phyloP scores from a whole-genome alignment of 2,888 invertebrate genomes.

The Drosophila diplacantha region DNA sequence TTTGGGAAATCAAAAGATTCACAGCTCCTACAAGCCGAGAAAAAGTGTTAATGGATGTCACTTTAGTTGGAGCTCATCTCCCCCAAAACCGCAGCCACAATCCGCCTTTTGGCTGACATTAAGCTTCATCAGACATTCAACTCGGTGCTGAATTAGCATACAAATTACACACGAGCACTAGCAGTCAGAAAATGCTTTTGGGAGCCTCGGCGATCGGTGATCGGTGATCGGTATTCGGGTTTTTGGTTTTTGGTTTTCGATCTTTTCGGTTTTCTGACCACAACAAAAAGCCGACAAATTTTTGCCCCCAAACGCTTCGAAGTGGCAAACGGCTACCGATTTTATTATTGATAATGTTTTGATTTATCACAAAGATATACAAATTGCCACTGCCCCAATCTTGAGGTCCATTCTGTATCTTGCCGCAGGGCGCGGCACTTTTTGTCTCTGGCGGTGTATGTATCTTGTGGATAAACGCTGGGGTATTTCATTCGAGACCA shows the following conservation, averaged over 20 bases:
- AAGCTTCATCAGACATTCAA: conserved; percentile 65
- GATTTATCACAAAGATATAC: conserved; percentile 73
- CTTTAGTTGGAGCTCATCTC: conserved; percentile 44
- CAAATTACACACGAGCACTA: conserved; percentile 60
- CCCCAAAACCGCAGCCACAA: neutral
- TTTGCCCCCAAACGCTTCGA: conserved; percentile 53
- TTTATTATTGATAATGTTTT: conserved; percentile 74
- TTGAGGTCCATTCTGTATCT: conserved; percentile 27
- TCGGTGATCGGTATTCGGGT: conserved; percentile 7
- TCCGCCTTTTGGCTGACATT: conserved; percentile 45
- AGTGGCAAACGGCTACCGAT: conserved; percentile 74
- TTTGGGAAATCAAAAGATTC: conserved; percentile 62
- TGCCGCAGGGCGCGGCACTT: conserved; percentile 46
- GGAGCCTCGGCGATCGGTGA: conserved; percentile 9
- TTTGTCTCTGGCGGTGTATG: conserved; percentile 13
- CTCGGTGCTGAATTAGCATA: conserved; percentile 62
- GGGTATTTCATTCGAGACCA: conserved; percentile 28
- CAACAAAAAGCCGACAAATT: conserved; percentile 57
- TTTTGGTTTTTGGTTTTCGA: conserved; percentile 9
- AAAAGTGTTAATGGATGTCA: conserved; percentile 69
- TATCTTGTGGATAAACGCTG: conserved; percentile 26
- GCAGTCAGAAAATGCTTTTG: conserved; percentile 48
- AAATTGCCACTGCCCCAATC: conserved; percentile 53
- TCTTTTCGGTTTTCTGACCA: conserved; percentile 46
- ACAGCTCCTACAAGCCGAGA: conserved; percentile 48